These are phyloP conservation scores for Chymomyza caudatula DNA, from an alignment of 2,888 invertebrate species.

Conservation along the genomic window DNA sequence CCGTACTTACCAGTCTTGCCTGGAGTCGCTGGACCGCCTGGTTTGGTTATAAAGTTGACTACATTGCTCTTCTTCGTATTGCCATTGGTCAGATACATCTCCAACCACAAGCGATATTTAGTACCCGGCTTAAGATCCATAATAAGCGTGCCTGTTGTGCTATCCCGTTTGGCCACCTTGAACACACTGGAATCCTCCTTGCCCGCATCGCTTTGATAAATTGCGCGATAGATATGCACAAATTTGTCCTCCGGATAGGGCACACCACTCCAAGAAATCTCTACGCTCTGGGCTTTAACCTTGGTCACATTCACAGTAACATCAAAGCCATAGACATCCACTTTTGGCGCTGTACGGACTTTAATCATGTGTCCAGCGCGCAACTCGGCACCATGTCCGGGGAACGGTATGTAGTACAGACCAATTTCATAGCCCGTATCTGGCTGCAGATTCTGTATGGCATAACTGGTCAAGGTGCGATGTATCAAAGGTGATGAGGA, in stretches of 20 bases:
- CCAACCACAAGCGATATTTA: constrained; percentile 91
- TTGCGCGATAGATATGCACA: constrained; percentile 92
- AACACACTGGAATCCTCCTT: constrained; percentile 86
- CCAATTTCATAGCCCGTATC: constrained; percentile 90
- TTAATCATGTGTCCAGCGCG: constrained; percentile 85
- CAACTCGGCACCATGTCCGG: constrained; percentile 87
- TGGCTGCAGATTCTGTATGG: constrained; percentile 87
- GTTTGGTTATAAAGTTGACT: constrained; percentile 90
- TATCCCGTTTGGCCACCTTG: constrained; percentile 86
- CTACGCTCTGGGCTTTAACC: constrained; percentile 87
- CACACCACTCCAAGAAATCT: constrained; percentile 89
- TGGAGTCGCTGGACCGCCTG: constrained; percentile 80
- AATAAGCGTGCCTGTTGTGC: constrained; percentile 83
- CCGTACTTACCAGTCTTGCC: constrained; percentile 75
- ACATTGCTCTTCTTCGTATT: constrained; percentile 94
- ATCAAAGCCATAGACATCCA: constrained; percentile 90
- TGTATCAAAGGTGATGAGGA: constrained; percentile 91
- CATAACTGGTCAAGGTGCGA: constrained; percentile 86
- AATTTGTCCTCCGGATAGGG: constrained; percentile 94
- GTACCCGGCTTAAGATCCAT: constrained; percentile 87
- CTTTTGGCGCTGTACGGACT: constrained; percentile 83
- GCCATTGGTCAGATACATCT: constrained; percentile 93
- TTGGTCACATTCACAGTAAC: constrained; percentile 87
- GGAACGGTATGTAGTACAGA: constrained; percentile 89
- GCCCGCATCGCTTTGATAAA: constrained; percentile 86